Conservation (phyloP, 2,113 vertebrate genomes). For the zebrafish (Danio rerio) region DNA sequence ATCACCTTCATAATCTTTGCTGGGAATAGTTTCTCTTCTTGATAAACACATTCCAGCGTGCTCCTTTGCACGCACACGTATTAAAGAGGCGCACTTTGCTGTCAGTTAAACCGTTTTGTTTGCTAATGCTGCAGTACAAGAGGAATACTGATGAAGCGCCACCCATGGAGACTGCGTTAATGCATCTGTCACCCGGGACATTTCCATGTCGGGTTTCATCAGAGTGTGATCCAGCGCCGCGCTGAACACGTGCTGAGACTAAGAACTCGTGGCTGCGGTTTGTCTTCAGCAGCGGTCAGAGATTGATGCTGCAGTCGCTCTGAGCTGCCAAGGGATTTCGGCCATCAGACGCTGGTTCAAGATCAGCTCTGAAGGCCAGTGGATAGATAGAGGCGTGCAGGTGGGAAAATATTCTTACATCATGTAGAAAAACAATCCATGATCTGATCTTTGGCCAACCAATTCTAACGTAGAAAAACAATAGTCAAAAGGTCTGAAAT, state of each 20-base stretch:
- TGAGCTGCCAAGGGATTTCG: not conserved
- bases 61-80: not conserved
- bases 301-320: not conserved
- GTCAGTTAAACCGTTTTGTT: slow-evolving; percentile 51
- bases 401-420: slow-evolving; percentile 44
- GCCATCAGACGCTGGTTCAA: not conserved
- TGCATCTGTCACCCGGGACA: slow-evolving; percentile 45
- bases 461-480: not conserved
- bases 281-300: not conserved
- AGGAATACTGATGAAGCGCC: slow-evolving; percentile 44
- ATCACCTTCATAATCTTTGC: slow-evolving; percentile 53
- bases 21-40: slow-evolving; percentile 46
- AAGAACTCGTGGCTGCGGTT: slow-evolving; percentile 31
- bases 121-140: slow-evolving; percentile 40
- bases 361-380: slow-evolving; percentile 32
- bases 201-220: slow-evolving; percentile 35
- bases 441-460: slow-evolving; percentile 20
- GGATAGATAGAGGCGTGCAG: not conserved
- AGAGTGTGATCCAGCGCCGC: slow-evolving; percentile 25
- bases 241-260: slow-evolving; percentile 33
- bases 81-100: not conserved
- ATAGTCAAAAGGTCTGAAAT: too few species aligned
- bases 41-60: slow-evolving; percentile 40
- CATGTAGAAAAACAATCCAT: not conserved
- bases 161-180: slow-evolving; percentile 48